These are phyloP conservation scores for Eleginops maclovinus DNA, from an alignment of 2,113 vertebrate genomes.

Conservation along the genomic window DNA sequence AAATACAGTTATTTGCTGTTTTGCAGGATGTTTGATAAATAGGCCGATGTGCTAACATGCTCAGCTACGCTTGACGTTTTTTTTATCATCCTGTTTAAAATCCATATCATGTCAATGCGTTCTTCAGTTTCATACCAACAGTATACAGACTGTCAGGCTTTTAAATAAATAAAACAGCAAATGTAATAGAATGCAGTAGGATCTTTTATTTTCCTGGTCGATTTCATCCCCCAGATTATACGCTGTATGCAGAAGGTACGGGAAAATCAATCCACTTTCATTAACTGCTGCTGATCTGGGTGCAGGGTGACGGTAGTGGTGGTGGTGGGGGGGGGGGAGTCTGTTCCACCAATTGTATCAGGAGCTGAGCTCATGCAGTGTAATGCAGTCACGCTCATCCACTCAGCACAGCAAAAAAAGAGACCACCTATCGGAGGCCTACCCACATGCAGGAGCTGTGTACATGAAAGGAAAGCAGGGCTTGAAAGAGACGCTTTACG, in stretches of 20 bases:
- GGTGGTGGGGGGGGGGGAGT: slow-evolving; percentile 3
- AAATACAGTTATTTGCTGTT: not conserved
- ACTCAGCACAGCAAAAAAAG: slow-evolving; percentile 28
- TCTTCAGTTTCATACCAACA: slow-evolving; percentile 6
- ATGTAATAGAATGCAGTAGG: slow-evolving; percentile 41
- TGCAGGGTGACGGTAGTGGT: slow-evolving; percentile 18
- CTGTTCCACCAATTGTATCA: slow-evolving; percentile 48
- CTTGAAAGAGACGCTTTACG: slow-evolving; percentile 62
- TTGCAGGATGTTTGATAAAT: not conserved
- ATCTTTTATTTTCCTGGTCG: slow-evolving; percentile 54
- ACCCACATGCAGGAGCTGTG: slow-evolving; percentile 20
- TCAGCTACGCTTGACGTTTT: not conserved
- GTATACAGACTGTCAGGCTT: not conserved
- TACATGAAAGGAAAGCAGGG: slow-evolving; percentile 69
- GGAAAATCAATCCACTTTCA: slow-evolving; percentile 81
- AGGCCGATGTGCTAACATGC: too few species aligned
- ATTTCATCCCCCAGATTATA: slow-evolving; percentile 63
- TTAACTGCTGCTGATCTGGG: slow-evolving; percentile 76
- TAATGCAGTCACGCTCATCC: slow-evolving; percentile 52
- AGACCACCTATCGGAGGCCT: slow-evolving; percentile 52
- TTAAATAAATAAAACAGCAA: slow-evolving; percentile 49
- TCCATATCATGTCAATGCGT: not conserved
- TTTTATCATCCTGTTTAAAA: not conserved
- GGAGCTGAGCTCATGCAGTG: slow-evolving; percentile 55
- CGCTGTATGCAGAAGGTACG: slow-evolving; percentile 50